phyloP scores from a whole-genome alignment of 2,888 invertebrate species.

The Chaetogeoica ovagalla region DNA sequence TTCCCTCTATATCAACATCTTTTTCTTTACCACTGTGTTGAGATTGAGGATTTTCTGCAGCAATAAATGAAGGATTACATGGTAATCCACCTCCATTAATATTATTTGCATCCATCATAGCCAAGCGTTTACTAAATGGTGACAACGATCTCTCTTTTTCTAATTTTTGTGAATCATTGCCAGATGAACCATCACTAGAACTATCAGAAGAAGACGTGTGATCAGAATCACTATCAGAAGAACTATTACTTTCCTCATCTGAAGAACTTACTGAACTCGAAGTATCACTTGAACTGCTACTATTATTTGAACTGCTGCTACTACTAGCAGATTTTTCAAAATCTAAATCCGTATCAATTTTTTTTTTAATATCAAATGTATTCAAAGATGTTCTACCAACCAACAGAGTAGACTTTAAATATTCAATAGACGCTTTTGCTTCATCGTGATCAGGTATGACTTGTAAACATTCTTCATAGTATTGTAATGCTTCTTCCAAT shows the following conservation, averaged over 20 bases:
- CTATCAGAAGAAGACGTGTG: slow-evolving; percentile 69
- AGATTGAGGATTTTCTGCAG: slow-evolving; percentile 30
- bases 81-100: slow-evolving; percentile 49
- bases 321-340: slow-evolving; percentile 46
- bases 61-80: slow-evolving; percentile 44
- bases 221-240: slow-evolving; percentile 62
- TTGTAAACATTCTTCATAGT: slow-evolving; percentile 80
- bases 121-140: slow-evolving; percentile 82
- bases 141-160: slow-evolving; percentile 72
- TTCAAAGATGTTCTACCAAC: slow-evolving; percentile 56
- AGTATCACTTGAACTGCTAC: slow-evolving; percentile 53
- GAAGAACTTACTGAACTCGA: slow-evolving; percentile 45
- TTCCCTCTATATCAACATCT: slow-evolving; percentile 38
- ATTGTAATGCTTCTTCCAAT: slow-evolving; percentile 79
- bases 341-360: slow-evolving; percentile 35
- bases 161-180: slow-evolving; percentile 53
- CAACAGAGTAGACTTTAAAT: slow-evolving; percentile 71
- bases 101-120: slow-evolving; percentile 57
- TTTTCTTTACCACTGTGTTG: slow-evolving; percentile 19
- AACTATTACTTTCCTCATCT: slow-evolving; percentile 59
- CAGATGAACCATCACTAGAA: slow-evolving; percentile 63
- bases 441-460: slow-evolving; percentile 86
- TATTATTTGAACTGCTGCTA: slow-evolving; percentile 50
- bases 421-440: slow-evolving; percentile 80
- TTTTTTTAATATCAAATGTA: slow-evolving; percentile 44